These are phyloP conservation scores for Fragum whitleyi DNA, from an alignment of 2,888 invertebrate species.

Conservation along the genomic window DNA sequence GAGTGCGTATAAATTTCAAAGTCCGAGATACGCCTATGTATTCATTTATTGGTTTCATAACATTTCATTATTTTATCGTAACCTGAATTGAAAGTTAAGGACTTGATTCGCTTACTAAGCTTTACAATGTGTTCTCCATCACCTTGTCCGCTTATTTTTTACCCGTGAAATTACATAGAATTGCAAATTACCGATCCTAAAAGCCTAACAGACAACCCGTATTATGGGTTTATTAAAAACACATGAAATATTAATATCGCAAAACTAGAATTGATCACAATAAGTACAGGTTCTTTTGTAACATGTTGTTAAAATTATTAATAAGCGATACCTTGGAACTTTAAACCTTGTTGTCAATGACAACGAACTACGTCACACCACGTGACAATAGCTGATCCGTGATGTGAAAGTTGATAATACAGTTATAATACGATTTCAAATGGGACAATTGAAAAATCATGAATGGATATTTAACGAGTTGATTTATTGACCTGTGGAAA, in stretches of 20 bases:
- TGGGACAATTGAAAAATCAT: background rate
- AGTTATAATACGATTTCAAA: background rate
- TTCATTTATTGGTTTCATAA: too few species aligned
- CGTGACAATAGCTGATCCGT: background rate
- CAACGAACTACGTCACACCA: background rate
- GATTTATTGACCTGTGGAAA: background rate
- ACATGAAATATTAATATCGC: background rate
- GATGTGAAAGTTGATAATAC: too few species aligned
- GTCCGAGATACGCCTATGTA: too few species aligned
- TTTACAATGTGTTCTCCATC: too few species aligned
- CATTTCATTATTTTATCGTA: too few species aligned
- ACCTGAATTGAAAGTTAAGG: too few species aligned
- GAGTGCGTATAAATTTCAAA: too few species aligned
- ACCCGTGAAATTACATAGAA: background rate
- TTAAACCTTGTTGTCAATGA: background rate
- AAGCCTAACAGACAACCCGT: background rate
- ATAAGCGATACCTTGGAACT: constrained; percentile 1
- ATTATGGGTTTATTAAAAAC: background rate
- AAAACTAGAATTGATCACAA: background rate
- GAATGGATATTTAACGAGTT: background rate
- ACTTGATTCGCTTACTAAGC: too few species aligned
- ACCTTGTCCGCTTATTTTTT: too few species aligned
- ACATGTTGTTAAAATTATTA: background rate
- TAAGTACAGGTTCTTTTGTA: background rate
- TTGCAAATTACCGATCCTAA: background rate